Evolutionary conservation across 1,140 invertebrate genomes (phyloP), one percentile per base, ranked within the genome.

Genomic region (Dreissena polymorpha): DNA sequence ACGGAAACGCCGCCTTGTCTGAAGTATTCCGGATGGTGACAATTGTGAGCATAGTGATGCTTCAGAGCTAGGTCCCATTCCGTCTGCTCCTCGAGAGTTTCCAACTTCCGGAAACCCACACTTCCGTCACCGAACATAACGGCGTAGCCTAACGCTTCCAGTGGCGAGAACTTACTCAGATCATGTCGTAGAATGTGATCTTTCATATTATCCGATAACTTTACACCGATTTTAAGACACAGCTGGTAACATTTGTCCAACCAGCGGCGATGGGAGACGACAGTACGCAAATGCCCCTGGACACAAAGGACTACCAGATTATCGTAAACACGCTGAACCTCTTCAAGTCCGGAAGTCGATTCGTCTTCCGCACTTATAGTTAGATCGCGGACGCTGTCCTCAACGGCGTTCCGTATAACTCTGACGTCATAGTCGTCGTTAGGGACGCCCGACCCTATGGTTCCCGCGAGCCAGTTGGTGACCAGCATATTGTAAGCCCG

Each of bases 1-100:
- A n/a, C n/a, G n/a, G n/a, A n/a, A n/a, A 29, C 63, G 18, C 81
- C 74, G 21, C 63, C 73, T 50, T 76, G 49, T 53, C 69, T 68
- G 81, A 83, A 83, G 50, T 83, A 83, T 76, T 83, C 81, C 14
- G 81, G 81, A 53, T 83, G 81, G 14, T 83, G 81, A 50, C 64
- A 67, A 57, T 83, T 83, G 49, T 53, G 50, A 16, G 53, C 65
- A 49, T 83, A 83, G 39, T 83, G 81, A 51, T 76, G 67, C 25
- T 75, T 16, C 8, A 83, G 68, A 18, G 81, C 69, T 21, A 23
- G 63, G 5, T 83, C 72, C 81, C 81, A 83, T 53, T 83, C 81
- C 23, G 51, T 60, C 23, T 83, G 75, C 27, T 83, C 81, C 21
- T 51, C 50, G 12, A 70, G 72, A 5, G 10, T 29, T 57, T 74